Evolutionary conservation across 2,113 vertebrate species (phyloP).

Genomic region (Channa argus): DNA sequence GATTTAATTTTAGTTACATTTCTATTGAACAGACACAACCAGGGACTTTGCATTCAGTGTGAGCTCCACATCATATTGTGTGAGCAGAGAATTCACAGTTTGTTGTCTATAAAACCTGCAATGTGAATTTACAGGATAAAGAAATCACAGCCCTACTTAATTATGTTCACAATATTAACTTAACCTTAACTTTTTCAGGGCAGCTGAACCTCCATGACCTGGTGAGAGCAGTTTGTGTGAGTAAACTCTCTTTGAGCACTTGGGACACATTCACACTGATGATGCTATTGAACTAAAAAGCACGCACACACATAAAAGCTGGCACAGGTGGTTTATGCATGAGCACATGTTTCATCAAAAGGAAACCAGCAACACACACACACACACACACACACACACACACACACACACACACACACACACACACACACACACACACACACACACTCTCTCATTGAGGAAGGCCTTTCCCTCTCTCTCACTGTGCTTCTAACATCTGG

Average conservation of each 20-base stretch:
- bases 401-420: not conserved
- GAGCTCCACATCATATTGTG: too few relatives aligned
- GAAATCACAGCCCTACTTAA: too few relatives aligned
- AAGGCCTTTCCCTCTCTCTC: slow-evolving; percentile 14
- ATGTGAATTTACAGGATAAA: too few relatives aligned
- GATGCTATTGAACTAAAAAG: too few relatives aligned
- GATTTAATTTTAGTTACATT: too few relatives aligned
- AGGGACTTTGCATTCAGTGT: too few relatives aligned
- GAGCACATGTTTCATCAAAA: slow-evolving; percentile 51
- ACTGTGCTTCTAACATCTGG: slow-evolving; percentile 62
- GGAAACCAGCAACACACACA: slow-evolving; percentile 10
- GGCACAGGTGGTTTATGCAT: slow-evolving; percentile 44
- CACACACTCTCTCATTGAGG: too few relatives aligned
- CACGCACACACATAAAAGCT: not conserved
- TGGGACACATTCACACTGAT: too few relatives aligned
- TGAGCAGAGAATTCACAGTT: too few relatives aligned
- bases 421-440: slow-evolving; percentile 12
- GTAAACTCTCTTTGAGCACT: not conserved
- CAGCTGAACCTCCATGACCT: slow-evolving; percentile 30
- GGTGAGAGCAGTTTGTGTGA: slow-evolving; percentile 51
- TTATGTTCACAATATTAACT: too few relatives aligned
- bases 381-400: slow-evolving; percentile 12
- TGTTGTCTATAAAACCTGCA: too few relatives aligned
- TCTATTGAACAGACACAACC: too few relatives aligned
- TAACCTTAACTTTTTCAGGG: slow-evolving; percentile 42